Evolutionary conservation across 1,140 invertebrate genomes (phyloP).

Genomic region (Himalopsyche phryganea): DNA sequence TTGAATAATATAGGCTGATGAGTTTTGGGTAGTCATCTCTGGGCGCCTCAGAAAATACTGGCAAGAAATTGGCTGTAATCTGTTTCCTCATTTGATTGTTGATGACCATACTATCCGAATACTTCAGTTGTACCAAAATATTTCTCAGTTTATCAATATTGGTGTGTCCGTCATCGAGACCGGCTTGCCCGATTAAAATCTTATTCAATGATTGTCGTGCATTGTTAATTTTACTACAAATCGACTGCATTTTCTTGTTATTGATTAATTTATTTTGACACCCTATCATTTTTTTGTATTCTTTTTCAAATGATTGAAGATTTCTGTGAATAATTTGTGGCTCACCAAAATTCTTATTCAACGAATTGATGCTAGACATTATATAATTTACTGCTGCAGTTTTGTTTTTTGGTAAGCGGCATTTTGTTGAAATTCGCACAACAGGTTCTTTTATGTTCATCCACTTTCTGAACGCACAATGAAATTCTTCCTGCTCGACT

Average conservation of each 20-base stretch:
- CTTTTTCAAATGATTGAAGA: slow-evolving; percentile 1
- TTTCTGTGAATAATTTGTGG: background rate
- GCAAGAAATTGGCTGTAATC: slow-evolving; percentile 7
- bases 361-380: background rate
- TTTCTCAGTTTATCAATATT: slow-evolving; percentile 6
- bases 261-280: background rate
- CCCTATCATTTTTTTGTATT: background rate
- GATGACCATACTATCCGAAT: background rate
- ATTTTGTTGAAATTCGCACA: background rate
- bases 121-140: slow-evolving; percentile 2
- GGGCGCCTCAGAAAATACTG: slow-evolving; percentile 19
- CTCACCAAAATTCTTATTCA: slow-evolving; percentile 12
- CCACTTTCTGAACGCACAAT: slow-evolving; percentile 14
- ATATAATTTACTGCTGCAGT: background rate
- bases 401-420: slow-evolving; percentile 13
- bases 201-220: slow-evolving; percentile 18
- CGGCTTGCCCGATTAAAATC: slow-evolving; percentile 24
- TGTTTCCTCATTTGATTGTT: slow-evolving; percentile 5
- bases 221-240: slow-evolving; percentile 18
- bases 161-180: slow-evolving; percentile 9
- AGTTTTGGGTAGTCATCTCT: slow-evolving; percentile 19
- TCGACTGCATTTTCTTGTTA: background rate
- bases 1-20: background rate
- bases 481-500: slow-evolving; percentile 8
- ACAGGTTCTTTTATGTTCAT: background rate